Evolutionary conservation across 2,113 vertebrate species (phyloP), one percentile per base, ranked within the genome.

Genomic region (Lagopus muta): DNA sequence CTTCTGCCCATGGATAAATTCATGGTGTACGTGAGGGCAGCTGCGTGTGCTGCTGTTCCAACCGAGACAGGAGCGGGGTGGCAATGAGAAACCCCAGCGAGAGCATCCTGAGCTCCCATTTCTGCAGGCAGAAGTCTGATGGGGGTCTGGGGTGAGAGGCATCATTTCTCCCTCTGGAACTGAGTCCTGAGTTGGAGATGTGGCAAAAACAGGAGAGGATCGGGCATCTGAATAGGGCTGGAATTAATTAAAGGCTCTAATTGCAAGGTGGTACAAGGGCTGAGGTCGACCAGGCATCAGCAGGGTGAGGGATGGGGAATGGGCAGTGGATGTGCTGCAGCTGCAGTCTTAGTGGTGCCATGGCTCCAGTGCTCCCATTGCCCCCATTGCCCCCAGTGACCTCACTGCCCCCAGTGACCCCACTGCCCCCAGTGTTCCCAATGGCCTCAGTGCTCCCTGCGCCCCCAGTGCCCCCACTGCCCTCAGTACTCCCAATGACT

Each of bases 241-340:
- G 22, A 21, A 15, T 76, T 47, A 50, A 22, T 52, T 21, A 43
- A 48, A 71, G 45, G 79, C 45, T 34, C 18, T 38, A 13, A 40
- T 24, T 66, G 58, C 40, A 14, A 22, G 18, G 70, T 2, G 3
- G 42, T 24, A 18, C 30, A 18, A 67, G 66, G 42, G 40, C 32
- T 2, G 52, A 54, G 40, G 24, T 1, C 0, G 19, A 1, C 6
- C 5, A 34, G 24, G 28, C 1, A 1, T 7, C 54, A 2, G 16
- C 3, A 21, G 36, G 60, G 30, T 2, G 38, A 30, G 16, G 22
- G 57, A 62, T 27, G 60, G 24, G 15, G 20, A 57, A 18, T 77
- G 77, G 47, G 69, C 64, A 21, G 45, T 17, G 54, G 54, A 57
- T 57, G 54, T 18, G 17, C 28, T 57, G 54, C 54, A 57, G 54